Percentiles rank a stretch among this genome's conserved stretches.
Evolutionary conservation across 2,113 vertebrate genomes (phyloP).

Genomic region (Actenoides lindsayi): DNA sequence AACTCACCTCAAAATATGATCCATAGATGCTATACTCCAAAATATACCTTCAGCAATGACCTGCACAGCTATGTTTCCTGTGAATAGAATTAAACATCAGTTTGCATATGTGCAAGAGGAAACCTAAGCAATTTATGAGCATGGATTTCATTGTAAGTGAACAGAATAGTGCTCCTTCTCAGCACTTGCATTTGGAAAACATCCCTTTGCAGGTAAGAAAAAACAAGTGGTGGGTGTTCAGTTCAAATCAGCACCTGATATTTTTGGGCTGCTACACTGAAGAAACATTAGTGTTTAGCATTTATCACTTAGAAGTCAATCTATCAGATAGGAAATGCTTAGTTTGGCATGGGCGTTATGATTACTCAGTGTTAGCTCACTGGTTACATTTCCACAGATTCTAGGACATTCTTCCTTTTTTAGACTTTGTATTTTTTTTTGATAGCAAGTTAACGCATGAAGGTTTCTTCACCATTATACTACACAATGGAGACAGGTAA

Average conservation of each 20-base stretch:
- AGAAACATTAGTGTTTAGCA: not conserved
- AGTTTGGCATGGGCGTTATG: not conserved
- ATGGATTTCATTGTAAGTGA: rapidly evolving
- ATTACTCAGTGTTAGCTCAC: slow-evolving; percentile 39
- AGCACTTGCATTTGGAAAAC: not conserved
- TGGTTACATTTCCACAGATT: not conserved
- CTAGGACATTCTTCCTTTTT: not conserved
- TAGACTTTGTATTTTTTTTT: not conserved
- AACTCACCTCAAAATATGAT: not conserved
- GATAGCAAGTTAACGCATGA: not conserved
- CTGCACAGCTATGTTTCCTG: too few relatives aligned
- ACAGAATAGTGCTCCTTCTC: not conserved
- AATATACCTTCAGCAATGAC: not conserved
- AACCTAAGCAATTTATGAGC: not conserved
- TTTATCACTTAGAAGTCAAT: slow-evolving; percentile 19
- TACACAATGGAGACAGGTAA: slow-evolving; percentile 11
- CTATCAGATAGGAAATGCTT: slow-evolving; percentile 5
- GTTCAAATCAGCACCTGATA: not conserved
- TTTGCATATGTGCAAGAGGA: not conserved
- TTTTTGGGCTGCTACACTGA: not conserved
- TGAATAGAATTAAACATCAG: not conserved
- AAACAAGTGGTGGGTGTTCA: not conserved
- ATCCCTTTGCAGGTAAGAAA: not conserved
- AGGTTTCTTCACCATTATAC: not conserved
- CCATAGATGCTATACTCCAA: not conserved